These are phyloP conservation scores for Hippasteria phrygiana DNA, from an alignment of 53 echinoderm and acorn worm genomes.

Conservation along the genomic window DNA sequence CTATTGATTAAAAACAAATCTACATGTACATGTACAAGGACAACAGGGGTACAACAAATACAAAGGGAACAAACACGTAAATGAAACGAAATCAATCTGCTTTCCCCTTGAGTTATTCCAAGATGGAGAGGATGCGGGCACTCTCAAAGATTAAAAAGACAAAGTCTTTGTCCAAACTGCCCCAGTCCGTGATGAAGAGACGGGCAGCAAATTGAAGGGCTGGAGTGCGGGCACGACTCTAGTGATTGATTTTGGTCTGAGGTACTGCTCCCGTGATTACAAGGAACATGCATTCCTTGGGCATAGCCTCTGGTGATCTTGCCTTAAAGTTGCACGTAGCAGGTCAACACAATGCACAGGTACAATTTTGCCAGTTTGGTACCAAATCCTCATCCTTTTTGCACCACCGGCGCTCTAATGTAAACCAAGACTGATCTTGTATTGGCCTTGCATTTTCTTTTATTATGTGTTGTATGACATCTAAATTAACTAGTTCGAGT, in stretches of 20 bases:
- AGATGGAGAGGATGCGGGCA: neutral
- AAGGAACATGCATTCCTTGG: conserved; percentile 1
- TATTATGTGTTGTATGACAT: too few relatives aligned
- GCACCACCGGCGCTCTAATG: too few relatives aligned
- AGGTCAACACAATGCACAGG: neutral
- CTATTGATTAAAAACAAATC: neutral
- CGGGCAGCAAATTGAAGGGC: conserved; percentile 24
- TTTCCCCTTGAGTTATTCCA: neutral
- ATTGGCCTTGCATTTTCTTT: too few relatives aligned
- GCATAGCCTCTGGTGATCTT: neutral
- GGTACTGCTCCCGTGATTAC: conserved; percentile 15
- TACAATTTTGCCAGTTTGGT: neutral
- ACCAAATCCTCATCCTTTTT: neutral
- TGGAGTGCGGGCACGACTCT: conserved; percentile 5
- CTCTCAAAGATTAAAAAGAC: conserved; percentile 19
- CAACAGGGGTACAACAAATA: too few relatives aligned
- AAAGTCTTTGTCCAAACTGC: conserved; percentile 32
- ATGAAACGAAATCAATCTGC: neutral
- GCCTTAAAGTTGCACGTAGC: neutral
- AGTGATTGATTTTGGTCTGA: conserved; percentile 46
- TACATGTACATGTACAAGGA: neutral
- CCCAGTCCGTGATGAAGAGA: conserved; percentile 8
- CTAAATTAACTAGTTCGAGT: too few relatives aligned
- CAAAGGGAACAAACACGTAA: neutral
- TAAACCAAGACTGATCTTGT: too few relatives aligned